Conservation (phyloP, 2,113 vertebrate species). For the Takifugu flavidus region DNA sequence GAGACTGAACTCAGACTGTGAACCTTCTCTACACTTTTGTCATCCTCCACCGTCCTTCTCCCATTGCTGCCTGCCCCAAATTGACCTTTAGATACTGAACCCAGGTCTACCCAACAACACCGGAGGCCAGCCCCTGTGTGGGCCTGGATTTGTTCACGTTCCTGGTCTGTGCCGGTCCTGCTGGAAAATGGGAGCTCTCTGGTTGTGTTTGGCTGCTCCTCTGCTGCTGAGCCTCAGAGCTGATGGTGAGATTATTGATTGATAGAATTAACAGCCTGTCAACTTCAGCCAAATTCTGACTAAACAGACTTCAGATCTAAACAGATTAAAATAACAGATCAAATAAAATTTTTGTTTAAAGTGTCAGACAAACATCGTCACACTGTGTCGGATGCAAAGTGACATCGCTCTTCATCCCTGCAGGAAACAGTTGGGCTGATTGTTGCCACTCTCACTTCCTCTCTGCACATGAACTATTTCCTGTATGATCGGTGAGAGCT, state of each 20-base stretch:
- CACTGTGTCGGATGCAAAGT: too few relatives aligned
- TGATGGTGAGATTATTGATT: slow-evolving; percentile 52
- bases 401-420: background rate
- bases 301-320: too few relatives aligned
- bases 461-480: slow-evolving; percentile 52
- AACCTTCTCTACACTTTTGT: background rate
- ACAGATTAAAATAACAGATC: too few relatives aligned
- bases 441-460: slow-evolving; percentile 64
- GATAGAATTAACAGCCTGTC: background rate
- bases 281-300: background rate
- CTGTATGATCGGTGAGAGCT: slow-evolving; percentile 51
- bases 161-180: slow-evolving; percentile 5
- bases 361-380: too few relatives aligned
- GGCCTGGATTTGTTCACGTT: background rate
- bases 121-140: background rate
- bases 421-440: slow-evolving; percentile 70
- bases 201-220: slow-evolving; percentile 32
- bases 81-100: background rate
- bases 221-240: slow-evolving; percentile 53
- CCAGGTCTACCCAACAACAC: background rate
- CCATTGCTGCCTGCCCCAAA: background rate
- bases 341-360: too few relatives aligned
- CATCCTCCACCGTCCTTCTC: background rate
- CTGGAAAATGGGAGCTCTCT: slow-evolving; percentile 56
- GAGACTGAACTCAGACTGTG: slow-evolving; percentile 54